Conservation (phyloP, 2,888 invertebrate genomes). For the Nephrotoma guestfalica region DNA sequence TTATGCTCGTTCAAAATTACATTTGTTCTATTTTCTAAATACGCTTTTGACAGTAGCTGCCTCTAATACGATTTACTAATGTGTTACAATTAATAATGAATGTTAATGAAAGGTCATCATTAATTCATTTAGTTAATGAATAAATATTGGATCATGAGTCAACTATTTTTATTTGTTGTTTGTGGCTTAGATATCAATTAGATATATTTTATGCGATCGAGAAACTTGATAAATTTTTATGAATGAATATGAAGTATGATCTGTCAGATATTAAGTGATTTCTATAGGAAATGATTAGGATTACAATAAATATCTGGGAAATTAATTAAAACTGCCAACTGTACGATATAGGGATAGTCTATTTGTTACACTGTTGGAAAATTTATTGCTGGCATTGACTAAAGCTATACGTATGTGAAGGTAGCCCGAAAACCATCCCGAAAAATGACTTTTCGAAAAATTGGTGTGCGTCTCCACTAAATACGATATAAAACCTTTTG, state of each 20-base stretch:
- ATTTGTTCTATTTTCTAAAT: neutral
- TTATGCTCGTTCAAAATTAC: neutral
- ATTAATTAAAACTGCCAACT: too few species aligned
- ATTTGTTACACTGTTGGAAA: too few species aligned
- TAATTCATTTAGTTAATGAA: neutral
- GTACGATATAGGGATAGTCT: too few species aligned
- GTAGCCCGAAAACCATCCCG: too few species aligned
- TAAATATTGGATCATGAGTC: neutral
- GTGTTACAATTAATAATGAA: constrained; percentile 1
- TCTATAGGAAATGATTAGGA: neutral
- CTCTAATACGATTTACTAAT: neutral
- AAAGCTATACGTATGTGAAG: too few species aligned
- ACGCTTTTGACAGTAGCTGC: neutral
- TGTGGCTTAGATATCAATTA: neutral
- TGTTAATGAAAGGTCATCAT: neutral
- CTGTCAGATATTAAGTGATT: neutral
- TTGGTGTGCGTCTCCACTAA: too few species aligned
- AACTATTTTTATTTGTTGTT: neutral
- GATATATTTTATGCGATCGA: neutral
- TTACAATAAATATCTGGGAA: too few species aligned
- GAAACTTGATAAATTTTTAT: neutral
- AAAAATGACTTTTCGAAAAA: too few species aligned
- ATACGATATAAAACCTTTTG: too few species aligned
- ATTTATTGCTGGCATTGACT: too few species aligned
- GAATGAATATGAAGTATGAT: neutral